Base-by-base conservation (phyloP, 2,888 invertebrate genomes). In the Boloria selene region DNA sequence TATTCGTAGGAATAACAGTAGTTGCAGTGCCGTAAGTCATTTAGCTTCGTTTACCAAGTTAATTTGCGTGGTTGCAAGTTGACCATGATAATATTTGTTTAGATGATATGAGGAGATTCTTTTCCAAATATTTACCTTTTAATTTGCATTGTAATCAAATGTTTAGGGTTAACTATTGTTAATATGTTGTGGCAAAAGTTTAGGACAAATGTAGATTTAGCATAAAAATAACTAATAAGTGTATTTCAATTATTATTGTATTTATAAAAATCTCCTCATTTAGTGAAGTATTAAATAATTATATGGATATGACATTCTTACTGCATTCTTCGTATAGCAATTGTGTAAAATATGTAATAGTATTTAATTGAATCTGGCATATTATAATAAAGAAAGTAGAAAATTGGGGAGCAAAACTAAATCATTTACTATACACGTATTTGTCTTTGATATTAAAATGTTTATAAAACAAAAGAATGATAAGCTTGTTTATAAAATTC, bases 331-430 rank as follows among this genome's bases (percentile, higher is more conserved):
- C 76, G 77, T 74, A 75, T 79, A 74, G 77, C 73, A 77, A 75
- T 78, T 80, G 78, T 82, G 75, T 79, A 79, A 79, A 79, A 77
- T 76, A 70, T 75, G 74, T 77, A 76, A 75, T 77, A 77, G 75
- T 80, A 78, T 82, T 81, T 77, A 74, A 78, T 78, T 79, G 72
- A n/a, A n/a, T n/a, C 75, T 75, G 78, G 79, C 61, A 78, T 38
- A 38, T 80, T 80, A 76, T 73, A 86, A 84, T 88, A 88, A 85
- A 88, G 67, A 71, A 76, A 80, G 79, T 78, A 56, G 77, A 64
- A 83, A 56, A 47, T 87, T 88, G 88, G 84, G 88, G 87, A 88
- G 81, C 88, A 89, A 89, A 89, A 82, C 87, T 89, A 88, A 87
- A 78, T 72, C 69, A 74, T 75, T 80, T 75, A 76, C 45, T 62